These are phyloP conservation scores for Lagodon rhomboides DNA, from an alignment of 2,797 vertebrate genomes.

Conservation along the genomic window DNA sequence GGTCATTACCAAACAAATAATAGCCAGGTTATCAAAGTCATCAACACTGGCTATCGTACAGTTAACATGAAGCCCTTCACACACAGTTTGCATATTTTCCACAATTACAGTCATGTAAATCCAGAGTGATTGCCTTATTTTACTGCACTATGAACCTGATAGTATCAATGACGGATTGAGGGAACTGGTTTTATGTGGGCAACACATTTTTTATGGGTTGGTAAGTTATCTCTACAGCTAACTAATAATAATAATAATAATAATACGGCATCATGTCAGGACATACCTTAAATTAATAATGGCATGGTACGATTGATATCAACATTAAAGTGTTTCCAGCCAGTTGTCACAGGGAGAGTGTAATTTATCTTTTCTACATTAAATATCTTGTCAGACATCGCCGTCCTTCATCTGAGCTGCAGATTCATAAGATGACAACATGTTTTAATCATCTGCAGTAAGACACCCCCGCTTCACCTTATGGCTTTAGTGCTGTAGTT, in stretches of 20 bases:
- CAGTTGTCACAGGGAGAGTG: constrained; percentile 1
- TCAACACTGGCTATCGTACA: constrained; percentile 73
- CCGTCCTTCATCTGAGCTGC: constrained; percentile 30
- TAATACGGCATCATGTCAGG: constrained; percentile 29
- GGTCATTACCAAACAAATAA: constrained; percentile 74
- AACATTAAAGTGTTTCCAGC: constrained; percentile 29
- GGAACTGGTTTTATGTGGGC: constrained; percentile 29
- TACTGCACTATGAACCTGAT: constrained; percentile 54
- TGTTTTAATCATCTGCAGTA: constrained; percentile 46
- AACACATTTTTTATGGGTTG: constrained; percentile 14
- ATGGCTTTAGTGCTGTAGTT: constrained; percentile 70
- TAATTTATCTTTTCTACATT: not conserved
- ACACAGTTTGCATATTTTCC: constrained; percentile 86
- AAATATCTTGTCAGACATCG: constrained; percentile 6
- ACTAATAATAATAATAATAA: constrained; percentile 1
- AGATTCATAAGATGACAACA: constrained; percentile 26
- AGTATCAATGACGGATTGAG: constrained; percentile 30
- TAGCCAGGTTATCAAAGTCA: constrained; percentile 75
- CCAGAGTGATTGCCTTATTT: constrained; percentile 72
- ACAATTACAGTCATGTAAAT: constrained; percentile 77
- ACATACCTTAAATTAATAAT: constrained; percentile 21
- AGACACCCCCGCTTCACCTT: constrained; percentile 36
- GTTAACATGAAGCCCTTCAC: constrained; percentile 85
- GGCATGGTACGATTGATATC: constrained; percentile 23
- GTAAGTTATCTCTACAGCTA: constrained; percentile 26